These are phyloP conservation scores for Aromia moschata DNA, from an alignment of 2,888 invertebrate species.

Conservation along the genomic window DNA sequence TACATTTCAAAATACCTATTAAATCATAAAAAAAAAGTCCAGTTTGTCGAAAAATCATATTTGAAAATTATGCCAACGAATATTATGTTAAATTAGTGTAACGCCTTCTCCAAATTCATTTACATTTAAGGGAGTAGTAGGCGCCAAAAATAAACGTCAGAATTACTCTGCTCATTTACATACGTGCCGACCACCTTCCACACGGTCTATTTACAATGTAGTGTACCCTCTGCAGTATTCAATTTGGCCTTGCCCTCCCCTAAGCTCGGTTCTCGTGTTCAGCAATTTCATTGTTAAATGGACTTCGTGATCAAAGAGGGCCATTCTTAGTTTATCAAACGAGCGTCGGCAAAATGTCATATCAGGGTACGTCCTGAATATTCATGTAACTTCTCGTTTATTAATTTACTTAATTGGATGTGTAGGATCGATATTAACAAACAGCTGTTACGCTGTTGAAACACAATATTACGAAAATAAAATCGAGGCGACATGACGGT, in stretches of 20 bases:
- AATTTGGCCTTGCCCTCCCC: not conserved
- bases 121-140: no score
- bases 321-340: constrained; percentile 13
- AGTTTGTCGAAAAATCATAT: no score
- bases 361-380: constrained; percentile 26
- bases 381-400: constrained; percentile 35
- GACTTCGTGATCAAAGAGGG: constrained; percentile 22
- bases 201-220: no score
- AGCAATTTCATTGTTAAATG: constrained; percentile 23
- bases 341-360: constrained; percentile 7
- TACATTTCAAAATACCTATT: no score
- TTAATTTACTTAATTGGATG: constrained; percentile 40
- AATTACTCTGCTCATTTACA: no score
- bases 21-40: no score
- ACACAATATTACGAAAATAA: constrained; percentile 17
- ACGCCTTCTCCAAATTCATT: no score
- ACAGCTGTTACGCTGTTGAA: constrained; percentile 23
- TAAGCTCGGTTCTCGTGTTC: constrained; percentile 5
- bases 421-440: constrained; percentile 38
- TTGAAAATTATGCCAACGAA: no score
- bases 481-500: no score
- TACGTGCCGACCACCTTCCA: no score
- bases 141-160: no score
- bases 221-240: not conserved
- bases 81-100: no score